Conservation (phyloP, 2,888 invertebrate genomes). For the Hydrotaea cyrtoneurina region DNA sequence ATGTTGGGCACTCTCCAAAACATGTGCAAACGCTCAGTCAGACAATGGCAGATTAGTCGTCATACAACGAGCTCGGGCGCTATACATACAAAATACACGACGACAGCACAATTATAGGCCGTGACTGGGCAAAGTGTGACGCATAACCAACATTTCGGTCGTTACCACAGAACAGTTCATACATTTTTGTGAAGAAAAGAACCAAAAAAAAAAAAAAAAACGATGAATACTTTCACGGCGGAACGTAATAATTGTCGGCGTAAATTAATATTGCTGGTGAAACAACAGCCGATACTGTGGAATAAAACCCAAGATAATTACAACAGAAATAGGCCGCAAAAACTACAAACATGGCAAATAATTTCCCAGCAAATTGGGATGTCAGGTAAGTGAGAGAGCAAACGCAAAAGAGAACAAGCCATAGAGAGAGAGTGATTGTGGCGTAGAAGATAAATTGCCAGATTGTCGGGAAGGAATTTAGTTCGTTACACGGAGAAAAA, state of each 20-base stretch:
- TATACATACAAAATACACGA: slow-evolving; percentile 16
- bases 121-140: background rate
- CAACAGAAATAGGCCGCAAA: slow-evolving; percentile 63
- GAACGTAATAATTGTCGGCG: slow-evolving; percentile 66
- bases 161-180: background rate
- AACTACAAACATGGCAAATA: slow-evolving; percentile 66
- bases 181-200: background rate
- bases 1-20: slow-evolving; percentile 4
- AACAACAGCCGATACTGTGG: slow-evolving; percentile 67
- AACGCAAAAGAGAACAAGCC: background rate
- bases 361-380: slow-evolving; percentile 60
- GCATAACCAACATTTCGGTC: background rate
- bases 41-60: slow-evolving; percentile 60
- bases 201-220: background rate
- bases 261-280: slow-evolving; percentile 63
- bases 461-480: slow-evolving; percentile 25
- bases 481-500: no score
- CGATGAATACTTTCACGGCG: slow-evolving; percentile 57
- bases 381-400: slow-evolving; percentile 56
- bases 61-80: slow-evolving; percentile 54
- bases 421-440: background rate
- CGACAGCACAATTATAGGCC: background rate
- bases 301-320: slow-evolving; percentile 66
- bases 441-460: background rate
- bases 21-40: slow-evolving; percentile 53